Conservation (phyloP, 2,797 vertebrate genomes). For the Botia kubotai region DNA sequence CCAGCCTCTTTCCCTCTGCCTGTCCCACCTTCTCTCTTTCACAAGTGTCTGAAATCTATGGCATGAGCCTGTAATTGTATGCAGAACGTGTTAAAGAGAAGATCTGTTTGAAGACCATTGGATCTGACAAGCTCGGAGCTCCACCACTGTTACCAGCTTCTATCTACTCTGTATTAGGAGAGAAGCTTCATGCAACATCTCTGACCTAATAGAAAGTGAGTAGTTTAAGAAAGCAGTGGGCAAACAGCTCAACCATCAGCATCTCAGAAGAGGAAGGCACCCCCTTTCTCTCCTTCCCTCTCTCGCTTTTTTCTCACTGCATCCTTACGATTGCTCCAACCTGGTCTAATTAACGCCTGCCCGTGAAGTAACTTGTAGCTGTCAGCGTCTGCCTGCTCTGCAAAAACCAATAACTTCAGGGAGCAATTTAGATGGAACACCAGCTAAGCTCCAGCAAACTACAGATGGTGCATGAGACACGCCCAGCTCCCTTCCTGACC, state of each 20-base stretch:
- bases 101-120: slow-evolving; percentile 64
- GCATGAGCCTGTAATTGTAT: slow-evolving; percentile 47
- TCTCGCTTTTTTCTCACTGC: neutral
- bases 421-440: slow-evolving; percentile 78
- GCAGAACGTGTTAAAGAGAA: slow-evolving; percentile 63
- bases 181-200: slow-evolving; percentile 68
- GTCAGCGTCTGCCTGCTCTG: slow-evolving; percentile 71
- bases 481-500: slow-evolving; percentile 65
- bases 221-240: slow-evolving; percentile 74
- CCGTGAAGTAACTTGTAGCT: slow-evolving; percentile 78
- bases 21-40: slow-evolving; percentile 26
- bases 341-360: slow-evolving; percentile 79
- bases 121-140: slow-evolving; percentile 70
- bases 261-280: slow-evolving; percentile 65
- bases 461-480: slow-evolving; percentile 75
- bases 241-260: slow-evolving; percentile 63
- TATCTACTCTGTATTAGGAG: slow-evolving; percentile 58
- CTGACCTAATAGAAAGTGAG: slow-evolving; percentile 75
- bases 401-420: slow-evolving; percentile 73
- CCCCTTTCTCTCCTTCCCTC: slow-evolving; percentile 50
- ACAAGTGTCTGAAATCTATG: slow-evolving; percentile 45
- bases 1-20: slow-evolving; percentile 60
- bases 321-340: slow-evolving; percentile 63
- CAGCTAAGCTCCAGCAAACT: slow-evolving; percentile 75
- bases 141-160: slow-evolving; percentile 64